These are phyloP conservation scores for Aurelia aurita complex sp. Pacific DNA, from an alignment of 30 jellyfish, hydroid and myxozoan genomes.

Conservation along the genomic window DNA sequence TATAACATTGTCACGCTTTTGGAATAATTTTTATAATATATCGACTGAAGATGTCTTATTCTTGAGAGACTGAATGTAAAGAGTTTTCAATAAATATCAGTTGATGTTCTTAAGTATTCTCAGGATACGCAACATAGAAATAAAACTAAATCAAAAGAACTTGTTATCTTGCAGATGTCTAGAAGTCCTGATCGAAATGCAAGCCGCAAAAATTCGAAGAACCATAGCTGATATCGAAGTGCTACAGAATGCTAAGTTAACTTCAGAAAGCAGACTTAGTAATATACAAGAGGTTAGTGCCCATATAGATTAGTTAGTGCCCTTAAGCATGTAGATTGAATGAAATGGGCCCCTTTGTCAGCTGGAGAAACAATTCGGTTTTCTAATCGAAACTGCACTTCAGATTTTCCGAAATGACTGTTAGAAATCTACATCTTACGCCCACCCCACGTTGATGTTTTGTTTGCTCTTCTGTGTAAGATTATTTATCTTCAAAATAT, in stretches of 20 bases:
- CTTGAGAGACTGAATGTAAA: too few species aligned
- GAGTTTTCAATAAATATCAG: not conserved
- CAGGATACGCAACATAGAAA: not conserved
- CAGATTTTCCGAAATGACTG: too few species aligned
- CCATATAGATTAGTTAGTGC: not conserved
- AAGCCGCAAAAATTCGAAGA: constrained; percentile 65
- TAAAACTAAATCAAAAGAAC: not conserved
- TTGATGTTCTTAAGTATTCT: not conserved
- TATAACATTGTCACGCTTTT: too few species aligned
- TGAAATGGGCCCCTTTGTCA: not conserved
- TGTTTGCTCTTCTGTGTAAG: too few species aligned
- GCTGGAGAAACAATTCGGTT: not conserved
- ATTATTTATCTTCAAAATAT: too few species aligned
- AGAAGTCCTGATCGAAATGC: constrained; percentile 76
- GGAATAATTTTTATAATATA: too few species aligned
- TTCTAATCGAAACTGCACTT: too few species aligned
- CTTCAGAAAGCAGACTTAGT: constrained; percentile 73
- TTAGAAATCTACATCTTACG: too few species aligned
- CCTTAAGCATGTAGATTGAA: not conserved
- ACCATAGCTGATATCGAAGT: constrained; percentile 68
- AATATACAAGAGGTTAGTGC: constrained; percentile 47
- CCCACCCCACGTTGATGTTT: too few species aligned
- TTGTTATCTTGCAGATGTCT: constrained; percentile 62
- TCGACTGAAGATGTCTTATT: too few species aligned
- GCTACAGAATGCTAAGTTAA: constrained; percentile 61